Conservation (phyloP, 92 coral and sea anemone genomes). For the Diadumene lineata region DNA sequence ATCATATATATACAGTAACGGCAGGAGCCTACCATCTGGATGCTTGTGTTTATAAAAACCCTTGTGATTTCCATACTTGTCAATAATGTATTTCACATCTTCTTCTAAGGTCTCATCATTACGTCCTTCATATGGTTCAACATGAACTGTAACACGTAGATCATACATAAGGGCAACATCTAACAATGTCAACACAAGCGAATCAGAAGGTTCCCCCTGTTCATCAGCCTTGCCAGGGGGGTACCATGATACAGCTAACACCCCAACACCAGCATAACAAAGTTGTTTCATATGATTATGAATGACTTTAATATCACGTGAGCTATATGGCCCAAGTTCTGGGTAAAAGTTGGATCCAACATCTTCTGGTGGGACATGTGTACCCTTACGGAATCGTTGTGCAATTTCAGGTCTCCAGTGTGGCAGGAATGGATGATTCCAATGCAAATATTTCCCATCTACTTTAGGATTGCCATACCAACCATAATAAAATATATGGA, state of each 20-base stretch:
- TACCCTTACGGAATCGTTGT: conserved; percentile 51
- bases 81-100: conserved; percentile 77
- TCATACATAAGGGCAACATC: conserved; percentile 70
- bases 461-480: conserved; percentile 92
- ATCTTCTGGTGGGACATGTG: conserved; percentile 87
- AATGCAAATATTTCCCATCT: conserved; percentile 83
- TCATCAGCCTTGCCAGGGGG: conserved; percentile 87
- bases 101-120: conserved; percentile 73
- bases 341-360: conserved; percentile 96
- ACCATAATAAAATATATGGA: conserved; percentile 89
- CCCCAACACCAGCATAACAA: conserved; percentile 87
- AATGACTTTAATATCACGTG: conserved; percentile 68
- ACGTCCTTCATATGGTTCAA: conserved; percentile 90
- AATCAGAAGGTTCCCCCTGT: conserved; percentile 83
- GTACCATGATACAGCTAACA: conserved; percentile 91
- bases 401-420: conserved; percentile 87
- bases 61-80: conserved; percentile 67
- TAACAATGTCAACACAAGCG: conserved; percentile 56
- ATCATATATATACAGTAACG: conserved; percentile 87
- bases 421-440: conserved; percentile 89
- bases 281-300: conserved; percentile 89
- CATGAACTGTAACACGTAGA: conserved; percentile 75
- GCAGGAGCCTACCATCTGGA: conserved; percentile 63
- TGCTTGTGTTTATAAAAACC: conserved; percentile 82
- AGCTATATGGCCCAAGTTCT: conserved; percentile 88